Percentiles rank a stretch among this genome's conserved stretches.
Evolutionary conservation across 2,797 vertebrate genomes (phyloP).

Genomic region (Macrochelys suwanniensis): DNA sequence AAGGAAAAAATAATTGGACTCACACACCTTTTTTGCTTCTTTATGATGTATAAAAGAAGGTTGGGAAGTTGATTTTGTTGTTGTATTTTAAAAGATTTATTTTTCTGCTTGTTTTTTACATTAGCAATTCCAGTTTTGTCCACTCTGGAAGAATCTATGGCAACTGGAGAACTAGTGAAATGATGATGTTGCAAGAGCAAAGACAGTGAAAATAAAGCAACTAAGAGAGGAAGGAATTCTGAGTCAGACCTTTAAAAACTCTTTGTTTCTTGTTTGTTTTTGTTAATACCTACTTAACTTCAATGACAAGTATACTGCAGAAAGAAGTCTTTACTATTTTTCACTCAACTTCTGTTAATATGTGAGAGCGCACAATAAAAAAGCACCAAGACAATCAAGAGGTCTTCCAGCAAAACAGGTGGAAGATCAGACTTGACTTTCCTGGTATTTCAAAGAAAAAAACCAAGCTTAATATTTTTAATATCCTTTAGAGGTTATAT

Average conservation of each 20-base stretch:
- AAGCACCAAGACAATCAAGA: not conserved
- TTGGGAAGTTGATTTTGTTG: not conserved
- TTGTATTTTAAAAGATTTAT: not conserved
- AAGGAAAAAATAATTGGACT: not conserved
- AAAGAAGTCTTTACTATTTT: not conserved
- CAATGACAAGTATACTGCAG: not conserved
- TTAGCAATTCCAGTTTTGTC: not conserved
- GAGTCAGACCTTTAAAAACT: not conserved
- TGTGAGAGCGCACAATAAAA: not conserved
- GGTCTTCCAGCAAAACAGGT: not conserved
- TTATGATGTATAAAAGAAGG: not conserved
- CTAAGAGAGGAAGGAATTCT: not conserved
- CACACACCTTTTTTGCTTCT: not conserved
- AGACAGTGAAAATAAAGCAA: not conserved
- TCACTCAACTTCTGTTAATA: not conserved
- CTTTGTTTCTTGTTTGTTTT: not conserved
- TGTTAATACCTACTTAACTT: not conserved
- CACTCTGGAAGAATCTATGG: not conserved
- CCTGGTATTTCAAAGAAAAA: not conserved
- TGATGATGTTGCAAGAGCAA: not conserved
- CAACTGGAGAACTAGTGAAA: not conserved
- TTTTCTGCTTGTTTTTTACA: not conserved
- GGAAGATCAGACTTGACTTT: not conserved
- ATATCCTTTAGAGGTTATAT: not conserved
- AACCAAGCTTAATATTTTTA: not conserved